Conservation (phyloP, 1,140 invertebrate genomes). For the Ptiloglossa arizonensis region DNA sequence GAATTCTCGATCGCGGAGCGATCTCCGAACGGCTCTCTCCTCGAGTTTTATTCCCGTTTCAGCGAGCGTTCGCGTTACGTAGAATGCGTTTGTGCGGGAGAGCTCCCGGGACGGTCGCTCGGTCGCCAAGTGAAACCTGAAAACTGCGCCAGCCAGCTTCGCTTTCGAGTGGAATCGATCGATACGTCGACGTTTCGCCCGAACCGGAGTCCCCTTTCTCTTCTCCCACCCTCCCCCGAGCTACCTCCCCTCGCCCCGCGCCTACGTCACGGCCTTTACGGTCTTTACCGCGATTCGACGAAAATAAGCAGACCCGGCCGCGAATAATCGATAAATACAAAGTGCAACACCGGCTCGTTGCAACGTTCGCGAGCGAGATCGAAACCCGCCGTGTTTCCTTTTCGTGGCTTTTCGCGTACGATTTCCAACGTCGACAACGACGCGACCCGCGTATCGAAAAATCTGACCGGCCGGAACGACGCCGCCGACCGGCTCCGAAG, state of each 20-base stretch:
- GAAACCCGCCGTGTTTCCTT: no score
- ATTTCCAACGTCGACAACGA: neutral
- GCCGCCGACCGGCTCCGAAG: neutral
- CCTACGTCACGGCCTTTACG: no score
- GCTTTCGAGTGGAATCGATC: constrained; percentile 32
- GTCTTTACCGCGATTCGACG: neutral
- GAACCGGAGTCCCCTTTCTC: constrained; percentile 6
- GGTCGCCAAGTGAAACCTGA: constrained; percentile 27
- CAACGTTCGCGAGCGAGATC: no score
- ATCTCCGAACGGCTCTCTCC: constrained; percentile 6
- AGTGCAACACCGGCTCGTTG: no score
- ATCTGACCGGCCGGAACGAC: no score
- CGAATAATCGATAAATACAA: neutral
- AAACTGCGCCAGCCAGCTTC: constrained; percentile 29
- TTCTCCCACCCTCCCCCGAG: neutral
- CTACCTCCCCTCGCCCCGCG: no score
- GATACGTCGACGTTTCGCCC: constrained; percentile 32
- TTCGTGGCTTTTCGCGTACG: no score
- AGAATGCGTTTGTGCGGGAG: neutral
- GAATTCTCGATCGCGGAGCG: neutral
- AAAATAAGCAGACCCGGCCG: neutral
- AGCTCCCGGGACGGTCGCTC: neutral
- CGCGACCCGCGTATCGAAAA: neutral
- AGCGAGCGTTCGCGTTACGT: neutral
- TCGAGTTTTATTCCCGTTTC: neutral